Evolutionary conservation across 2,797 vertebrate species (phyloP), one percentile per base, ranked within the genome.

Genomic region (Emys orbicularis): DNA sequence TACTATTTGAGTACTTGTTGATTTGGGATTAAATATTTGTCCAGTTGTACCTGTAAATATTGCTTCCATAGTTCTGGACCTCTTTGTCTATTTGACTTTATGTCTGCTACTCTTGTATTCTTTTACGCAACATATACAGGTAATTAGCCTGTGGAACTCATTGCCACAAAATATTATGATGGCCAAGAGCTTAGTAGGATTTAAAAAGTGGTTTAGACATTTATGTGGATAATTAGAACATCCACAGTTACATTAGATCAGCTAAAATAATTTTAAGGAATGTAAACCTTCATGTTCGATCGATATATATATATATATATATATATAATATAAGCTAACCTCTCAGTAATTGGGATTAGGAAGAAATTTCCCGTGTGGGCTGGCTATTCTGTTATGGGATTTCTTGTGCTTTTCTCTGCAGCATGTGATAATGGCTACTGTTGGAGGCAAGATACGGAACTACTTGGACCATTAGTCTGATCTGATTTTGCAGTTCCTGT

Each of bases 401-500:
- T 90, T 50, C 89, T 89, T 68, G 8, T 84, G 90, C 94, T 25
- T 4, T 95, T 90, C 76, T 92, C 37, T 87, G 94, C 49, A 77
- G 79, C 89, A 76, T 15, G 76, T 89, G 52, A 1, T 61, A 8
- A 16, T 83, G 81, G 57, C 86, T 52, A 84, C 77, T 37, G 19
- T 53, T 34, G 79, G 94, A 97, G 93, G 84, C 79, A 80, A 94
- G 80, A 81, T 97, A n/a, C 76, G n/a, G 31, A 83, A 93, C 96
- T 94, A 61, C 56, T 93, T 93, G 92, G 8, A 10, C 29, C 19
- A 25, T 74, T 41, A 74, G n/a, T 74, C 21, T 77, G 74, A 47
- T 47, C 25, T 31, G 25, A 77, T 84, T 44, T 16, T 50, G 23
- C 27, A 1, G 57, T 52, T 85, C 10, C 93, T 94, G 49, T 12